Conservation (phyloP, 2,888 invertebrate species). For the Cancer borealis region DNA sequence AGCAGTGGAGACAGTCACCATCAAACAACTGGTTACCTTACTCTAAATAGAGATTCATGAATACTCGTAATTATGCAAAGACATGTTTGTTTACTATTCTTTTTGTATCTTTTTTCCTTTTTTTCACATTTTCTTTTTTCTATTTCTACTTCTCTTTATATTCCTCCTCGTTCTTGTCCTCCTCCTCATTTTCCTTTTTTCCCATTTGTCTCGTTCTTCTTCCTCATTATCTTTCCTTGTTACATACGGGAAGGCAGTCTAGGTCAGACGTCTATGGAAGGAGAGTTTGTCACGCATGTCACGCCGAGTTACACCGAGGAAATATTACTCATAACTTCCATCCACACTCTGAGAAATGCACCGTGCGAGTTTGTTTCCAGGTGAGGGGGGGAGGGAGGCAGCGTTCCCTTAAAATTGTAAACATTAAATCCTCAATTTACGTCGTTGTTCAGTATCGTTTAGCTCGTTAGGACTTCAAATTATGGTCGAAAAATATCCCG, state of each 20-base stretch:
- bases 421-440: neutral
- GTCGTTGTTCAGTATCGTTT: neutral
- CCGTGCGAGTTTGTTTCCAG: neutral
- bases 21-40: neutral
- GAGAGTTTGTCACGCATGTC: neutral
- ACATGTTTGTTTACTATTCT: neutral
- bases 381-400: neutral
- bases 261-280: neutral
- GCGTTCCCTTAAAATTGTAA: neutral
- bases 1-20: neutral
- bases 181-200: neutral
- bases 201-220: neutral
- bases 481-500: neutral
- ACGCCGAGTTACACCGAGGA: neutral
- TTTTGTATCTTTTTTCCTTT: neutral
- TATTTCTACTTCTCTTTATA: neutral
- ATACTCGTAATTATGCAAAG: neutral
- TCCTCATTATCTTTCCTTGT: neutral
- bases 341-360: neutral
- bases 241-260: neutral
- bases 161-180: neutral
- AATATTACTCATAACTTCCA: neutral
- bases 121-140: neutral
- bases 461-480: conserved; percentile 22
- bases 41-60: neutral